Percentiles rank a stretch among this genome's conserved stretches.
Conservation (phyloP, 2,113 vertebrate species). For the Gasterosteus aculeatus region DNA sequence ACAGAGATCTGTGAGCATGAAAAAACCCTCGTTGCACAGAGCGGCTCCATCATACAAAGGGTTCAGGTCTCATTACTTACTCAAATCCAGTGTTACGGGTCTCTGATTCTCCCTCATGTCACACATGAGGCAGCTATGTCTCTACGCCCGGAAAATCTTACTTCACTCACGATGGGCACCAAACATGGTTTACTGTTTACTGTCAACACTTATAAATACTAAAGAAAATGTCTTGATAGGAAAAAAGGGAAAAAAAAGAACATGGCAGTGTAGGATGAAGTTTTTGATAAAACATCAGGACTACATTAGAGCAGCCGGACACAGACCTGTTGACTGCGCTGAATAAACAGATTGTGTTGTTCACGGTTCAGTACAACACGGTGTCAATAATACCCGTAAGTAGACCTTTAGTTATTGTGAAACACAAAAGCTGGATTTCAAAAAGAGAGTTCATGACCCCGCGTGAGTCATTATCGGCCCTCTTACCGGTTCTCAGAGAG, state of each 20-base stretch:
- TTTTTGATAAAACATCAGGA: conserved; percentile 67
- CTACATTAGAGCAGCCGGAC: conserved; percentile 50
- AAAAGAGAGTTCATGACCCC: conserved; percentile 12
- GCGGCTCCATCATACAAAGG: conserved; percentile 20
- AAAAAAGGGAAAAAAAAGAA: conserved; percentile 55
- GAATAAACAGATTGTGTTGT: conserved; percentile 57
- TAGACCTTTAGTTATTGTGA: conserved; percentile 25
- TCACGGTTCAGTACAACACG: conserved; percentile 45
- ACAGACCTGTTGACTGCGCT: conserved; percentile 36
- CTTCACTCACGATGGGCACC: conserved; percentile 57
- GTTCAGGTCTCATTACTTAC: conserved; percentile 34
- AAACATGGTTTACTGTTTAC: conserved; percentile 19
- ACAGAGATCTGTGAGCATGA: conserved; percentile 33
- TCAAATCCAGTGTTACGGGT: conserved; percentile 20
- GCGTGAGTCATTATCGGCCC: conserved; percentile 26
- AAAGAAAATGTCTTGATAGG: conserved; percentile 31
- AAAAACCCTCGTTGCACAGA: conserved; percentile 36
- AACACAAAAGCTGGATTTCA: conserved; percentile 34
- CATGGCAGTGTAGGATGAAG: conserved; percentile 55
- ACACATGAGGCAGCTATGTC: too few relatives aligned
- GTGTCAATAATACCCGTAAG: conserved; percentile 35
- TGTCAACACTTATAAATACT: conserved; percentile 46
- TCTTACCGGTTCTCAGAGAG: neutral
- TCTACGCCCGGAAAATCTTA: conserved; percentile 57
- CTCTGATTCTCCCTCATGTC: conserved; percentile 33